Base-by-base conservation (phyloP, 2,797 vertebrate species). In the Cynodonichthys magdalenae region DNA sequence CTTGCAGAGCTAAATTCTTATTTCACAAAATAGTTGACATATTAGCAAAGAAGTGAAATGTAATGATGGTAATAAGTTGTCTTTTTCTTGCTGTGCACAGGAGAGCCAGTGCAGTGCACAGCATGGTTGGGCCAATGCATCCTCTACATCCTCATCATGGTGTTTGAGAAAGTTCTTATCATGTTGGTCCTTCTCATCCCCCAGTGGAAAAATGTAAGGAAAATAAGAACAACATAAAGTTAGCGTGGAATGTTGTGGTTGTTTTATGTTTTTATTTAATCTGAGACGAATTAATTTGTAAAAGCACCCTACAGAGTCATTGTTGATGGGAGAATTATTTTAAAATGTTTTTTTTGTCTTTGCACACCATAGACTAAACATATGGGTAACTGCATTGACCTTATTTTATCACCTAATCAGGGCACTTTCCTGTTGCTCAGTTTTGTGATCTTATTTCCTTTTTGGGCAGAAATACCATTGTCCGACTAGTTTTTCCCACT, bases 91-190 rank as follows among this genome's bases (percentile, higher is more conserved):
- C n/a, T 62, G 11, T 60, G 49, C 61, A 11, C 53, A 99, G 98
- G 98, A 71, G 96, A 99, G 79, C 96, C 97, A 11, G 81, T 97
- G 71, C 96, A 97, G 84, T 99, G 96, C 71, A 90, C 91, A 60
- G 96, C 98, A 19, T 99, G 97, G 97, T 87, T 94, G 45, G 97
- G 97, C 41, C 98, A 99, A 17, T 99, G 98, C 69, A 93, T 94
- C 48, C 95, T 99, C 67, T 99, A 99, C 90, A 96, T 99, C 77
- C 84, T 99, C 85, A 99, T 99, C 80, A 96, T 99, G 96, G 93
- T 95, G 79, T 96, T 99, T 89, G 98, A 99, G 92, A 99, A 99
- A 90, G 92, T 96, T 19, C 83, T 98, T 20, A 97, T 99, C 91
- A 96, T 98, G 90, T 88, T 99, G 74, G 94, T 99, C 63, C 94